phyloP scores from a whole-genome alignment of 30 jellyfish, hydroid and myxozoan genomes.

The Nemopilema nomurai region DNA sequence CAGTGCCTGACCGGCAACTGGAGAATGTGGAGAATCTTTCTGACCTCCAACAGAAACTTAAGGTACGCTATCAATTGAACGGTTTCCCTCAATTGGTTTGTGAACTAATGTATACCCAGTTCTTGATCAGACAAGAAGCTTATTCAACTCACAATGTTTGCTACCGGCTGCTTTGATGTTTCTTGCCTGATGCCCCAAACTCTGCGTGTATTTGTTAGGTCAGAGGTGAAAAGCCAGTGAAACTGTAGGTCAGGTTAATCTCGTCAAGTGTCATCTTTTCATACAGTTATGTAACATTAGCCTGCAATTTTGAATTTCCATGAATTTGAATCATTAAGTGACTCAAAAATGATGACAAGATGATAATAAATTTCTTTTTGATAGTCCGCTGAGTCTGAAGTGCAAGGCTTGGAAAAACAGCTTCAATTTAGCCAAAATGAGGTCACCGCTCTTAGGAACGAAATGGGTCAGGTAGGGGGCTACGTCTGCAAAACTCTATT shows the following conservation, averaged over 20 bases:
- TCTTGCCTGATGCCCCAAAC: too few species aligned
- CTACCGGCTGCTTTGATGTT: too few species aligned
- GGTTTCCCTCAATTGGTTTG: neutral
- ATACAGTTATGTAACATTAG: too few species aligned
- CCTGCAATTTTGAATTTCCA: too few species aligned
- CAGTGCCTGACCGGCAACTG: neutral
- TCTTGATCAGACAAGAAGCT: too few species aligned
- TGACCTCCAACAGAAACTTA: neutral
- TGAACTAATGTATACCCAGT: neutral
- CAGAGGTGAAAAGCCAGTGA: neutral
- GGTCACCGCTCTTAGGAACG: neutral
- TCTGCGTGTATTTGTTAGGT: neutral
- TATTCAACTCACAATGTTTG: too few species aligned
- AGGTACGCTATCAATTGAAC: neutral
- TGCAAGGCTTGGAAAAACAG: constrained; percentile 5
- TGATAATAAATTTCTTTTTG: neutral
- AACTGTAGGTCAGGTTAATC: too few species aligned
- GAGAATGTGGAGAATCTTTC: neutral
- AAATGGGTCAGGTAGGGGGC: constrained; percentile 7
- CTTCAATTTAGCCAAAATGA: neutral
- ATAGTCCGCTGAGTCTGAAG: neutral
- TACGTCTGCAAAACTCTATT: neutral
- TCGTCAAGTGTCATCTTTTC: too few species aligned
- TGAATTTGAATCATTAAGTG: too few species aligned
- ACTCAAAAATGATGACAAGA: neutral